Evolutionary conservation across 1,140 invertebrate genomes (phyloP).

Genomic region (Phortica variegata): DNA sequence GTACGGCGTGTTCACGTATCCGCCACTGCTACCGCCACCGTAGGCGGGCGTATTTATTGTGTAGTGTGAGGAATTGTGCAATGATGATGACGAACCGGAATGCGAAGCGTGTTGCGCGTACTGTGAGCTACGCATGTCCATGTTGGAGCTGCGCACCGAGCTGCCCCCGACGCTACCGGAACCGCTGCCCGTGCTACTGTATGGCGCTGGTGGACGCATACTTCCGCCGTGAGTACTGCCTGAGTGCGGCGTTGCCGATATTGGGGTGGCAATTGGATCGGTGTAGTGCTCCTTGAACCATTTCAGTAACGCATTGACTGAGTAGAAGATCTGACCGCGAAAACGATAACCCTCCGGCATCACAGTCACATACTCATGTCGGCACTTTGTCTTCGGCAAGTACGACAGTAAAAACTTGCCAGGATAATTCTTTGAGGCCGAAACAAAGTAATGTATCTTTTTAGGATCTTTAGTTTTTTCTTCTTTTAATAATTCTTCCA

Average conservation of each 20-base stretch:
- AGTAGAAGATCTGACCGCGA: conserved; percentile 83
- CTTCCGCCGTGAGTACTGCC: conserved; percentile 59
- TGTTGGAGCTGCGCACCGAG: conserved; percentile 33
- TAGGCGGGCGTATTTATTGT: conserved; percentile 69
- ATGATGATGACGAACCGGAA: conserved; percentile 73
- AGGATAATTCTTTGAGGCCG: conserved; percentile 83
- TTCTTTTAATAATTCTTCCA: conserved; percentile 83
- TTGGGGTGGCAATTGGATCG: conserved; percentile 84
- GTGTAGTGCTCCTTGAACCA: conserved; percentile 99
- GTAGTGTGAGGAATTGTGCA: conserved; percentile 70
- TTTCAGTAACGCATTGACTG: conserved; percentile 78
- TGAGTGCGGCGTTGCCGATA: conserved; percentile 67
- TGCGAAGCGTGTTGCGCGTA: conserved; percentile 67
- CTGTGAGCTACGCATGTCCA: conserved; percentile 39
- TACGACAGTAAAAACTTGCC: conserved; percentile 96
- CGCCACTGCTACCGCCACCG: conserved; percentile 21
- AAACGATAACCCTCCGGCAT: conserved; percentile 92
- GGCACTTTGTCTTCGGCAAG: conserved; percentile 77
- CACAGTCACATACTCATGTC: conserved; percentile 91
- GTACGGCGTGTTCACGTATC: conserved; percentile 72
- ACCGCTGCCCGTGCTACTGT: conserved; percentile 60
- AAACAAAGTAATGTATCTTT: conserved; percentile 91
- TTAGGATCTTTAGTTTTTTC: conserved; percentile 83
- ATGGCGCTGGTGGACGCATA: conserved; percentile 66
- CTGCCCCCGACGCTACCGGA: conserved; percentile 23